These are phyloP conservation scores for Rhinatrema bivittatum DNA, from an alignment of 2,797 vertebrate species.

Conservation along the genomic window DNA sequence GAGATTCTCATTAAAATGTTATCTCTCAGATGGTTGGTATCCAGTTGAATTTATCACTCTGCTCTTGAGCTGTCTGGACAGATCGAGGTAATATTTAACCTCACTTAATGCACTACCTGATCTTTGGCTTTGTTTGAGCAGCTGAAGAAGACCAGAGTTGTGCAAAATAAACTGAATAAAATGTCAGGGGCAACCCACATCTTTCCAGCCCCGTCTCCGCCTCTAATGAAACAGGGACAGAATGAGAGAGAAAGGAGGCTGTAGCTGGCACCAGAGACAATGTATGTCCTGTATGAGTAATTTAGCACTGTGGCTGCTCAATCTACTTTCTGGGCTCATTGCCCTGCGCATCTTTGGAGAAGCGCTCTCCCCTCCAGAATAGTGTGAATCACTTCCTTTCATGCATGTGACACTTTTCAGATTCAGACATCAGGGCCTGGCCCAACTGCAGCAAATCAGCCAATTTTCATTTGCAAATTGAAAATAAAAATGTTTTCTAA, in stretches of 20 bases:
- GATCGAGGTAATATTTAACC: not conserved
- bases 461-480: constrained; percentile 91
- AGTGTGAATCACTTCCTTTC: constrained; percentile 80
- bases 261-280: constrained; percentile 70
- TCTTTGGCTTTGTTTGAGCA: rapidly evolving
- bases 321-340: constrained; percentile 71
- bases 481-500: constrained; percentile 87
- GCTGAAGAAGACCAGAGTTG: too few species aligned
- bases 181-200: not conserved
- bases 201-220: constrained; percentile 12
- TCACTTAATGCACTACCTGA: rapidly evolving
- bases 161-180: not conserved
- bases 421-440: constrained; percentile 92
- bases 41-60: not conserved
- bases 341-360: constrained; percentile 73
- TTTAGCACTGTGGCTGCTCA: constrained; percentile 66
- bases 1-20: too few species aligned
- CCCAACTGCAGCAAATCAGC: constrained; percentile 84
- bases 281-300: constrained; percentile 72
- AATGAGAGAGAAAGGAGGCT: constrained; percentile 55
- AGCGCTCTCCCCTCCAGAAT: constrained; percentile 56
- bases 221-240: constrained; percentile 39
- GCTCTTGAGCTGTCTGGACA: not conserved
- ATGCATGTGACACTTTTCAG: constrained; percentile 80
- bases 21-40: not conserved